phyloP scores from a whole-genome alignment of 2,888 invertebrate species.

The Colostygia pectinataria region DNA sequence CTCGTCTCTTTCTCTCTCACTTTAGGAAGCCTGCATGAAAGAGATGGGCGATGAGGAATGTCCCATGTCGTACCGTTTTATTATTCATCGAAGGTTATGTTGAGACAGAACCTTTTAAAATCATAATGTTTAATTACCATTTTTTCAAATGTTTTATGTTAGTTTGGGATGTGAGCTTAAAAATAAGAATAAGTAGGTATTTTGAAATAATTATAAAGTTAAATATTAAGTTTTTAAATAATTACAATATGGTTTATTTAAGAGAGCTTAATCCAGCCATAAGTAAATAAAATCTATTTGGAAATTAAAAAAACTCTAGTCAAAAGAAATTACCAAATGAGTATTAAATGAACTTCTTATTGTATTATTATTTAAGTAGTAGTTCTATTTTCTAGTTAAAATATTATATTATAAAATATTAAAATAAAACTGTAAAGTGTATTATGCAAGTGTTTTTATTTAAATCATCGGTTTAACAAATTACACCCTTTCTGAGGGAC shows the following conservation, averaged over 20 bases:
- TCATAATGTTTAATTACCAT: slow-evolving; percentile 29
- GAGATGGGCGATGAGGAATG: slow-evolving; percentile 60
- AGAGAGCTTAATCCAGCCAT: no score
- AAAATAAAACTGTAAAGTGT: slow-evolving; percentile 40
- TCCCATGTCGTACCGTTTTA: slow-evolving; percentile 64
- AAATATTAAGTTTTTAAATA: no score
- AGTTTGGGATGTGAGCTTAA: neutral
- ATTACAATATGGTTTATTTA: no score
- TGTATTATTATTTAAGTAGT: slow-evolving; percentile 4
- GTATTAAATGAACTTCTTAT: no score
- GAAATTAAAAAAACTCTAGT: no score
- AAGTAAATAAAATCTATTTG: no score
- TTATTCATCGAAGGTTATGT: slow-evolving; percentile 68
- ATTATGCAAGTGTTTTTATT: slow-evolving; percentile 56
- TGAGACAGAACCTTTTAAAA: slow-evolving; percentile 38
- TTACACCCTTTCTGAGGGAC: slow-evolving; percentile 50
- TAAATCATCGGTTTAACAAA: slow-evolving; percentile 59
- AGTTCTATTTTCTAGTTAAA: slow-evolving; percentile 4
- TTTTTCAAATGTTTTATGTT: neutral
- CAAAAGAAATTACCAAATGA: no score
- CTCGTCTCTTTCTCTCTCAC: slow-evolving; percentile 43
- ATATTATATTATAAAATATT: slow-evolving; percentile 27
- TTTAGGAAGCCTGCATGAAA: slow-evolving; percentile 24
- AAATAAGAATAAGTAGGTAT: no score
- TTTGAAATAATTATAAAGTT: no score